A percentile compares a stretch with the other conserved stretches of the same genome.
phyloP scores from a whole-genome alignment of 2,888 invertebrate genomes.

The Amphipoea oculea region DNA sequence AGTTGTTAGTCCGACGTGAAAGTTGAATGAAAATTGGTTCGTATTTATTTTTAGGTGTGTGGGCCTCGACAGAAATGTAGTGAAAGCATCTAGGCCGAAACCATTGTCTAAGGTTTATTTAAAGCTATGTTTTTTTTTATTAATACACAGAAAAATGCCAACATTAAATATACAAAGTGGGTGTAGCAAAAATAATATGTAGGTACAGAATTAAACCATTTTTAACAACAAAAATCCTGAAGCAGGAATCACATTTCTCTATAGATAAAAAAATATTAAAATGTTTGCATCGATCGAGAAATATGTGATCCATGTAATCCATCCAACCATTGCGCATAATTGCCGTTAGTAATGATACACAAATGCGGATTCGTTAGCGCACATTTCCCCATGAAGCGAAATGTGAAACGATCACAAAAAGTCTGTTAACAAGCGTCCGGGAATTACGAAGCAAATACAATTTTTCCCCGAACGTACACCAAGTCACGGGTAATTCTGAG shows the following conservation, averaged over 20 bases:
- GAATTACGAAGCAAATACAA: slow-evolving; percentile 64
- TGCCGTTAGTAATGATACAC: slow-evolving; percentile 54
- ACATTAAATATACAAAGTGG: neutral
- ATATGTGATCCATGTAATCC: slow-evolving; percentile 9
- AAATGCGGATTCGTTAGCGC: slow-evolving; percentile 65
- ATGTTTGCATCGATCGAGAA: neutral
- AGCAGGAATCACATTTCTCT: slow-evolving; percentile 23
- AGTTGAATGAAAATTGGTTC: slow-evolving; percentile 14
- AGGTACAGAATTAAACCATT: slow-evolving; percentile 1
- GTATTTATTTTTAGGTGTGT: slow-evolving; percentile 6
- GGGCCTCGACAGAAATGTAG: neutral
- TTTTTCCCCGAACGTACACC: slow-evolving; percentile 42
- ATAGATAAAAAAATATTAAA: slow-evolving; percentile 2
- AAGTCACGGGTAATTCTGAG: slow-evolving; percentile 13
- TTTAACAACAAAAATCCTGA: slow-evolving; percentile 15
- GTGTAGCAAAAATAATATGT: slow-evolving; percentile 11
- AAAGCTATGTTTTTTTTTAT: neutral
- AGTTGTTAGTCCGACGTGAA: slow-evolving; percentile 24
- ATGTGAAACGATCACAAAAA: slow-evolving; percentile 68
- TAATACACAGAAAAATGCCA: too few species aligned
- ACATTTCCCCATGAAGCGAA: slow-evolving; percentile 54
- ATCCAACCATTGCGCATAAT: slow-evolving; percentile 46
- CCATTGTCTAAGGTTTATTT: neutral
- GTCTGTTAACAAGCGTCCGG: slow-evolving; percentile 64
- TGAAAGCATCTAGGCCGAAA: slow-evolving; percentile 1